phyloP scores from a whole-genome alignment of 2,113 vertebrate genomes.

The Clarias batrachus region DNA sequence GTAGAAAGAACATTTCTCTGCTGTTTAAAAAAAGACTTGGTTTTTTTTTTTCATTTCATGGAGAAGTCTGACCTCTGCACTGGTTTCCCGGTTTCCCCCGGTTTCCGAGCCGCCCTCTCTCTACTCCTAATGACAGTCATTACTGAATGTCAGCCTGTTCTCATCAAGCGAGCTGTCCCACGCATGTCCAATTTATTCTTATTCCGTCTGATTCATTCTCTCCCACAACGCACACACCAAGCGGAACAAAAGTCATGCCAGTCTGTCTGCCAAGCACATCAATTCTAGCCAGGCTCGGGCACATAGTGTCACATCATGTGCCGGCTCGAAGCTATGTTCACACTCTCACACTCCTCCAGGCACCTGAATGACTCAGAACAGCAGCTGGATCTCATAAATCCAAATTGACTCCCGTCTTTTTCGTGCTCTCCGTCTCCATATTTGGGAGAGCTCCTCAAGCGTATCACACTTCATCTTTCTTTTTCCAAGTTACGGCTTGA shows the following conservation, averaged over 20 bases:
- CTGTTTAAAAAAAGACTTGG: neutral
- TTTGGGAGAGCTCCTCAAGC: neutral
- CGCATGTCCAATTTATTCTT: conserved; percentile 25
- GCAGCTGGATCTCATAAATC: conserved; percentile 28
- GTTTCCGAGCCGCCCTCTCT: conserved; percentile 15
- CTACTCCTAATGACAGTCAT: conserved; percentile 38
- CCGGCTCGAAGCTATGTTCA: conserved; percentile 8
- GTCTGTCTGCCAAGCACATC: conserved; percentile 31
- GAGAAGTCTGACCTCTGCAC: conserved; percentile 8
- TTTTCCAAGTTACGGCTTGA: neutral
- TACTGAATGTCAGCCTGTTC: conserved; percentile 39
- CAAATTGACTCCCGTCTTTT: neutral
- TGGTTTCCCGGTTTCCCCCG: neutral
- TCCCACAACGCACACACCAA: conserved; percentile 22
- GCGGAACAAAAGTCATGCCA: conserved; percentile 33
- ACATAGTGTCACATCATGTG: conserved; percentile 1
- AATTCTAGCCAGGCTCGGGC: conserved; percentile 4
- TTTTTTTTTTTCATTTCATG: neutral
- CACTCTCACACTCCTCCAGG: conserved; percentile 13
- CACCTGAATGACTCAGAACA: conserved; percentile 33
- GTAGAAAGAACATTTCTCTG: neutral
- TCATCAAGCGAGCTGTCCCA: conserved; percentile 13
- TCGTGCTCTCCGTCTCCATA: neutral
- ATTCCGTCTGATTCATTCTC: conserved; percentile 23
- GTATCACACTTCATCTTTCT: neutral